Percentiles rank a stretch among this genome's conserved stretches.
phyloP scores from a whole-genome alignment of 2,113 vertebrate genomes.

The Salvelinus sp. region DNA sequence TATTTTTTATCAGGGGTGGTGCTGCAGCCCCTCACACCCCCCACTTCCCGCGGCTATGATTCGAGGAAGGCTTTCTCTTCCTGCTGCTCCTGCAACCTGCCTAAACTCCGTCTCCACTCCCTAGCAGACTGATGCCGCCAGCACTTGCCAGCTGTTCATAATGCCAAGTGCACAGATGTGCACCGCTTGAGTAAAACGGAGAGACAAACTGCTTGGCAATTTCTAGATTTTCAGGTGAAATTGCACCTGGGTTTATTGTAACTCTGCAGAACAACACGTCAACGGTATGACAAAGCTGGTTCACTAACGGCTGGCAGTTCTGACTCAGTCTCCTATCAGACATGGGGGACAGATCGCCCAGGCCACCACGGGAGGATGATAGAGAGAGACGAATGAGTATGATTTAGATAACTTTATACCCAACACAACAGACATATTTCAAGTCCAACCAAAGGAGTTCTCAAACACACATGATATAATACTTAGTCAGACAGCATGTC shows the following conservation, averaged over 20 bases:
- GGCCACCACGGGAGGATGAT: neutral
- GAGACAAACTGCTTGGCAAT: slow-evolving; percentile 16
- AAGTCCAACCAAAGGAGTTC: neutral
- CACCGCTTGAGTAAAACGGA: slow-evolving; percentile 4
- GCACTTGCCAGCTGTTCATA: slow-evolving; percentile 15
- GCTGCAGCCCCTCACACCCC: too few species aligned
- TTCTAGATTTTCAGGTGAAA: slow-evolving; percentile 29
- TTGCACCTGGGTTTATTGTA: slow-evolving; percentile 19
- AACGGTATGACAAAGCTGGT: neutral
- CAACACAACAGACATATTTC: neutral
- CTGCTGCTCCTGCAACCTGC: neutral
- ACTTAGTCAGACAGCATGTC: too few species aligned
- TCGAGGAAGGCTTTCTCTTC: neutral
- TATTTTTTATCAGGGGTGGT: too few species aligned
- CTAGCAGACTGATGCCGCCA: neutral
- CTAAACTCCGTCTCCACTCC: neutral
- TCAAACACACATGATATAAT: neutral
- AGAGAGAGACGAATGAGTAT: neutral
- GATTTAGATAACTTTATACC: neutral
- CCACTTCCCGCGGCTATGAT: too few species aligned
- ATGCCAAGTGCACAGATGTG: slow-evolving; percentile 31
- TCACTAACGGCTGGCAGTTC: neutral
- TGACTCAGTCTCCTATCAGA: neutral
- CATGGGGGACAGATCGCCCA: too few species aligned
- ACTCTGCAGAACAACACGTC: slow-evolving; percentile 12